A percentile compares a stretch with the other conserved stretches of the same genome.
phyloP scores from a whole-genome alignment of 2,888 invertebrate species.

The Esperia sulphurella region DNA sequence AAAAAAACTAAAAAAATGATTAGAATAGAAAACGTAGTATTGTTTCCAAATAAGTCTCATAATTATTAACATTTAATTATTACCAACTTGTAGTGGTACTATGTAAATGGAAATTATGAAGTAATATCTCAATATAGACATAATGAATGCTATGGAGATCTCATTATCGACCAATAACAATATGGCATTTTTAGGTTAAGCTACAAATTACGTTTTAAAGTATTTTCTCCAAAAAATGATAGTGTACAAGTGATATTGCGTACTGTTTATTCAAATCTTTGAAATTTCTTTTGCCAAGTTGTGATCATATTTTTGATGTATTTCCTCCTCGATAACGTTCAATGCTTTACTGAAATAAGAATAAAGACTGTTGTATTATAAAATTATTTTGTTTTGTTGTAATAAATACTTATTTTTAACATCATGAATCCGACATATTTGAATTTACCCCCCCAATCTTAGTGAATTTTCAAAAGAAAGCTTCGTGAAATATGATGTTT shows the following conservation, averaged over 20 bases:
- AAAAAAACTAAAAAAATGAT: constrained; percentile 46
- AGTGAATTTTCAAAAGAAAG: neutral
- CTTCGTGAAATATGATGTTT: neutral
- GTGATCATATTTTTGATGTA: constrained; percentile 52
- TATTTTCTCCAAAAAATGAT: constrained; percentile 42
- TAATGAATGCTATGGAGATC: constrained; percentile 73
- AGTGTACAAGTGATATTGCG: constrained; percentile 34
- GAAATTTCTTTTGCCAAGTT: constrained; percentile 50
- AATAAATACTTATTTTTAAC: constrained; percentile 65
- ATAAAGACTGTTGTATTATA: constrained; percentile 79
- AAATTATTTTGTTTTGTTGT: constrained; percentile 63
- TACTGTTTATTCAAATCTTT: constrained; percentile 41
- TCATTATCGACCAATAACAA: constrained; percentile 78
- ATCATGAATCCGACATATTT: constrained; percentile 38
- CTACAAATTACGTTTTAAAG: constrained; percentile 45
- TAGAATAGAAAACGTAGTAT: constrained; percentile 60
- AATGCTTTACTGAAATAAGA: constrained; percentile 75
- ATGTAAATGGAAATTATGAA: constrained; percentile 55
- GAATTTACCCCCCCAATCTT: constrained; percentile 2
- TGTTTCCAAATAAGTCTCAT: constrained; percentile 57
- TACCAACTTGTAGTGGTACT: constrained; percentile 57
- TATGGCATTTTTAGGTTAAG: constrained; percentile 78
- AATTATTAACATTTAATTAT: constrained; percentile 51
- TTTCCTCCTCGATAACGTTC: constrained; percentile 57
- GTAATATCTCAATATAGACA: constrained; percentile 63